Evolutionary conservation across 2,888 invertebrate genomes (phyloP).

Genomic region (Linyphia triangularis): DNA sequence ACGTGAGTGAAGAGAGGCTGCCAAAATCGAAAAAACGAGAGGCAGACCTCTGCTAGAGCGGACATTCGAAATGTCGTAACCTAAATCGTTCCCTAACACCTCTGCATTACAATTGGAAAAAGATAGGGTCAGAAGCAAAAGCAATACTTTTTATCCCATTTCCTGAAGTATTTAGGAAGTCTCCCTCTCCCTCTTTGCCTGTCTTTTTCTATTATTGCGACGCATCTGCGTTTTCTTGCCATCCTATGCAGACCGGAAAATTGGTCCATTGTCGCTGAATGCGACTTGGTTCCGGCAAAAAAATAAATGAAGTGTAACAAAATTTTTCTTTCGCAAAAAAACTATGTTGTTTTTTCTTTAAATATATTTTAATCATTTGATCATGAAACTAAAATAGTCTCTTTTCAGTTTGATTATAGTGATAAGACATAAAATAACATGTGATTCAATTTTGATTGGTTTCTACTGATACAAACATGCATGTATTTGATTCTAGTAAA

Average conservation of each 20-base stretch:
- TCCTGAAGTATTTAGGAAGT: conserved; percentile 44
- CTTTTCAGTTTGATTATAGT: not conserved
- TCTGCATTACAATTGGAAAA: not conserved
- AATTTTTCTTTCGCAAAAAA: not conserved
- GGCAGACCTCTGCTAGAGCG: not conserved
- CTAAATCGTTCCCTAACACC: conserved; percentile 5
- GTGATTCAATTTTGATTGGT: too few relatives aligned
- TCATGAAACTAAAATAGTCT: not conserved
- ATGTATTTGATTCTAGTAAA: too few relatives aligned
- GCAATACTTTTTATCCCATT: conserved; percentile 36
- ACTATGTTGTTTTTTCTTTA: not conserved
- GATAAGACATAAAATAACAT: too few relatives aligned
- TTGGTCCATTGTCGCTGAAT: conserved; percentile 51
- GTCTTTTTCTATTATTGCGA: not conserved
- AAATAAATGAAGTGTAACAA: conserved; percentile 24
- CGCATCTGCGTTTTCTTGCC: conserved; percentile 6
- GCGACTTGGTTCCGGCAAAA: conserved; percentile 9
- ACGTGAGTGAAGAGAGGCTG: not conserved
- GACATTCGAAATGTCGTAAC: not conserved
- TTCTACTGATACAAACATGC: too few relatives aligned
- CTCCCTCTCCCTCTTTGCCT: not conserved
- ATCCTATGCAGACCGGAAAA: conserved; percentile 35
- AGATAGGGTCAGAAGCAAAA: conserved; percentile 12
- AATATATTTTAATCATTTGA: not conserved
- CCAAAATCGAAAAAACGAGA: not conserved